These are phyloP conservation scores for Periplaneta americana DNA, from an alignment of 1,140 invertebrate genomes.

Conservation along the genomic window DNA sequence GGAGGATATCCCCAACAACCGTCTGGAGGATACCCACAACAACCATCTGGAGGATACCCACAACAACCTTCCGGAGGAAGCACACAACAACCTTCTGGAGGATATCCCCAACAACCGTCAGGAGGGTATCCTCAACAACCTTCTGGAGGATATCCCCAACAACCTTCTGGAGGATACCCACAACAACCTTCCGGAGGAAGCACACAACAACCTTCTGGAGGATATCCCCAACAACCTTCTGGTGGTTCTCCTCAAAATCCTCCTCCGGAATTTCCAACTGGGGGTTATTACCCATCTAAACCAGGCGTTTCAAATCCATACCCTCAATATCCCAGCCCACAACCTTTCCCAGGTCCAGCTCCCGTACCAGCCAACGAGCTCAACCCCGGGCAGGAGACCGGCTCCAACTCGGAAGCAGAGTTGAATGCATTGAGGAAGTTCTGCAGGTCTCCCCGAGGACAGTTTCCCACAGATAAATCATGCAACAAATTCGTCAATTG, in stretches of 20 bases:
- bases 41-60: slow-evolving; percentile 7
- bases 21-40: slow-evolving; percentile 22
- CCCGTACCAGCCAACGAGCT: neutral
- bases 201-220: slow-evolving; percentile 19
- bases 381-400: neutral
- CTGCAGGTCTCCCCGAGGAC: slow-evolving; percentile 39
- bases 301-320: neutral
- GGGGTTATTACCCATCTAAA: neutral
- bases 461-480: slow-evolving; percentile 50
- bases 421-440: slow-evolving; percentile 29
- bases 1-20: slow-evolving; percentile 13
- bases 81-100: slow-evolving; percentile 15
- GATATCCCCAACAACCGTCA: slow-evolving; percentile 7
- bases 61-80: slow-evolving; percentile 14
- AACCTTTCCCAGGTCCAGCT: neutral
- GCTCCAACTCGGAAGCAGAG: slow-evolving; percentile 18
- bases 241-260: neutral
- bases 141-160: neutral
- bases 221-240: slow-evolving; percentile 4
- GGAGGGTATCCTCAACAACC: slow-evolving; percentile 1
- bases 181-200: slow-evolving; percentile 18
- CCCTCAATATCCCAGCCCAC: slow-evolving; percentile 12
- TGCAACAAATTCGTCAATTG: slow-evolving; percentile 63
- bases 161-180: slow-evolving; percentile 23
- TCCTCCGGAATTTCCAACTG: neutral